Evolutionary conservation across 2,888 invertebrate species (phyloP).

Genomic region (Mythimna albipuncta): DNA sequence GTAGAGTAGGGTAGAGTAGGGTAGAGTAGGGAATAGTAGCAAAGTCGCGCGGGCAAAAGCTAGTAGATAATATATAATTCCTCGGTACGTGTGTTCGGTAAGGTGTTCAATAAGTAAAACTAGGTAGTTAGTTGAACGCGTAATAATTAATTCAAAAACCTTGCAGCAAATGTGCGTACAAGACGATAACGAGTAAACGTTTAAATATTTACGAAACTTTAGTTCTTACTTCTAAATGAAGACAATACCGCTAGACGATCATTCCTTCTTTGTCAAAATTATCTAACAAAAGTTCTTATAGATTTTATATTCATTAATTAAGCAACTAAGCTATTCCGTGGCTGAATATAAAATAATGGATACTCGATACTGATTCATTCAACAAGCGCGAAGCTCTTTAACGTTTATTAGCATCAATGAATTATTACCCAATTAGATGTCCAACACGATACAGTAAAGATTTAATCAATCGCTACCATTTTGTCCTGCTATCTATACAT

Average conservation of each 20-base stretch:
- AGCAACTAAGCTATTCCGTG: background rate
- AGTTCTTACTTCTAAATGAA: conserved; percentile 3
- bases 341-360: conserved; percentile 15
- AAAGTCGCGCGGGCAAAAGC: too few relatives aligned
- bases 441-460: conserved; percentile 49
- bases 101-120: background rate
- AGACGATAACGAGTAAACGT: conserved; percentile 35
- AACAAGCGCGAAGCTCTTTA: conserved; percentile 21
- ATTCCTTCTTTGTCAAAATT: conserved; percentile 5
- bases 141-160: conserved; percentile 44
- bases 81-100: background rate
- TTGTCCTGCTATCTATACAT: conserved; percentile 54
- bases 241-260: background rate
- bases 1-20: too few relatives aligned
- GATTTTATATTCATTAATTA: background rate
- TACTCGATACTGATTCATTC: conserved; percentile 16
- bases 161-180: conserved; percentile 45
- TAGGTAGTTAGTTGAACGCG: conserved; percentile 8
- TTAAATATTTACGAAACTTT: conserved; percentile 42
- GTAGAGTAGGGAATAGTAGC: too few relatives aligned
- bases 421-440: conserved; percentile 49
- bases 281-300: background rate
- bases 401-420: conserved; percentile 23
- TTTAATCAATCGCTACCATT: conserved; percentile 62
- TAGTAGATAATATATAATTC: too few relatives aligned